Percentiles rank a stretch among this genome's conserved stretches.
phyloP scores from a whole-genome alignment of 2,113 vertebrate genomes.

The Grammomys dolichurus region DNA sequence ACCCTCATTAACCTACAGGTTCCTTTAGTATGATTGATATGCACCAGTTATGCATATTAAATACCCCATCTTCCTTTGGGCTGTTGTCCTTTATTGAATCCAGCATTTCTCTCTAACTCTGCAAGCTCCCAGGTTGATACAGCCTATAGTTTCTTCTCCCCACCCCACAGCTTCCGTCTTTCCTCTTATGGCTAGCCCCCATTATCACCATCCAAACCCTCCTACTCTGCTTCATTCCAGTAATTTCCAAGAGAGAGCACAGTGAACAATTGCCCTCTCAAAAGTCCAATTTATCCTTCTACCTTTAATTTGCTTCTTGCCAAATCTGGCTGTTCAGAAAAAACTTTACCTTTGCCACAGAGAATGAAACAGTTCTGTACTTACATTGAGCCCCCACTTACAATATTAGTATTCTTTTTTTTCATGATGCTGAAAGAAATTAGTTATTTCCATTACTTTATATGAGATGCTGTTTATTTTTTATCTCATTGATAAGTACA shows the following conservation, averaged over 20 bases:
- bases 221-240: background rate
- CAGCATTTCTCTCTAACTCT: background rate
- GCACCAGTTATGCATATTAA: background rate
- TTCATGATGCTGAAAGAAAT: background rate
- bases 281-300: background rate
- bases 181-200: background rate
- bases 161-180: background rate
- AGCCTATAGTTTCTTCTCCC: background rate
- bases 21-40: background rate
- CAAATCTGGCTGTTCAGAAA: background rate
- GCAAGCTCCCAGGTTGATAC: background rate
- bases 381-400: background rate
- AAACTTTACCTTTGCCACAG: background rate
- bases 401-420: background rate
- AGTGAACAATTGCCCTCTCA: no score
- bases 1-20: background rate
- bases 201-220: fast-evolving
- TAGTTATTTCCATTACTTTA: background rate
- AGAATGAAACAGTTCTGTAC: background rate
- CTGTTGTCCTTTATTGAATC: background rate
- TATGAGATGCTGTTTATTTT: no score
- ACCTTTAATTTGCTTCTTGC: background rate
- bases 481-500: background rate
- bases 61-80: background rate
- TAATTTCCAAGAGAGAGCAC: background rate